A percentile compares a stretch with the other conserved stretches of the same genome.
These are phyloP conservation scores for Zaprionus obscuricornis DNA, from an alignment of 2,888 invertebrate genomes.

Conservation along the genomic window DNA sequence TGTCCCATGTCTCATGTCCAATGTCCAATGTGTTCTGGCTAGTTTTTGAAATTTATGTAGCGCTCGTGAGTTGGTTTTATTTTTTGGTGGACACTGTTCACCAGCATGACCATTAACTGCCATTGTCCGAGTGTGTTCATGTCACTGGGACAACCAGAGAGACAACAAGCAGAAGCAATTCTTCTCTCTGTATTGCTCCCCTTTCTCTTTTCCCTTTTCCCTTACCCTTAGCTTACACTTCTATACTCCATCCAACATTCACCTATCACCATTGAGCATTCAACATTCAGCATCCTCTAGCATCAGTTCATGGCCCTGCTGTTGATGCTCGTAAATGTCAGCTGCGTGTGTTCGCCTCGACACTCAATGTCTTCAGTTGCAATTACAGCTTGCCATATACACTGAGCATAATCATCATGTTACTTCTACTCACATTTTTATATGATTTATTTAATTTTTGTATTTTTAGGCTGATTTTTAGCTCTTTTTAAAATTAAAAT, in stretches of 20 bases:
- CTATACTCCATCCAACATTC: too few relatives aligned
- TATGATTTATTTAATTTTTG: too few relatives aligned
- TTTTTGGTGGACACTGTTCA: constrained; percentile 57
- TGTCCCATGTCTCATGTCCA: not conserved
- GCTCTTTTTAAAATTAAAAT: too few relatives aligned
- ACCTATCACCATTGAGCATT: too few relatives aligned
- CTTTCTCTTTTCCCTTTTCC: too few relatives aligned
- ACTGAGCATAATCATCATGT: not conserved
- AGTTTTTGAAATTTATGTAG: constrained; percentile 78
- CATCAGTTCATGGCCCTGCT: constrained; percentile 46
- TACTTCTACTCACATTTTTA: not conserved
- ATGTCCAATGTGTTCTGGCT: constrained; percentile 47
- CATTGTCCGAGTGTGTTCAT: constrained; percentile 67
- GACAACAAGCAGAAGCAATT: not conserved
- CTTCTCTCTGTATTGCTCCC: too few relatives aligned
- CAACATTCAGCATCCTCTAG: constrained; percentile 8
- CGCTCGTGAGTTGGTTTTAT: constrained; percentile 74
- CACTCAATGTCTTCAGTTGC: constrained; percentile 79
- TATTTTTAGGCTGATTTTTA: too few relatives aligned
- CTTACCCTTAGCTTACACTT: too few relatives aligned
- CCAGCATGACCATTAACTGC: constrained; percentile 73
- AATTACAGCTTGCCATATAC: constrained; percentile 66
- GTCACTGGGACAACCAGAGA: constrained; percentile 56
- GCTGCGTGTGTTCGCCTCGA: constrained; percentile 60
- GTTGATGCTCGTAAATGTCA: constrained; percentile 81